Conservation (phyloP, 2,888 invertebrate genomes). For the Thysanoteuthis rhombus region DNA sequence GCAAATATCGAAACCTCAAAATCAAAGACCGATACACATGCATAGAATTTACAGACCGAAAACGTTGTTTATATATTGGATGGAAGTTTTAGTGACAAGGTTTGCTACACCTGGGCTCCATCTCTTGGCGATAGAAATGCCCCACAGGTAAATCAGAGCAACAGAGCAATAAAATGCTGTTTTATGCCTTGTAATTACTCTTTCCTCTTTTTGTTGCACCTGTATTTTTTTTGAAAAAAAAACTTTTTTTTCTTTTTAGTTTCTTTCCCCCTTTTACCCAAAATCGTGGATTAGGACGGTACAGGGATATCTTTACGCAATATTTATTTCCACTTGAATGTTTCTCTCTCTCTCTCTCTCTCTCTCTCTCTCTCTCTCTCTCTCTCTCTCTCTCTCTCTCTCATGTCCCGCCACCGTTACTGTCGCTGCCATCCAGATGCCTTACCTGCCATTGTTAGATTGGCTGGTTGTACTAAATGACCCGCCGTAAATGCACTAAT, state of each 20-base stretch:
- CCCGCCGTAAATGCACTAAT: not conserved
- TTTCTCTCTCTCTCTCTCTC: too few species aligned
- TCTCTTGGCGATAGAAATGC: not conserved
- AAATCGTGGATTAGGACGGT: too few species aligned
- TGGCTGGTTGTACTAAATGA: not conserved
- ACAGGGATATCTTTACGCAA: not conserved
- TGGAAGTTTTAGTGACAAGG: not conserved
- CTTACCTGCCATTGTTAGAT: not conserved
- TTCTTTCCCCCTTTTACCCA: not conserved
- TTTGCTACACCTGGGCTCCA: not conserved
- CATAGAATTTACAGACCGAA: too few species aligned
- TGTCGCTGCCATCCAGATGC: not conserved
- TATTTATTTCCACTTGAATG: not conserved
- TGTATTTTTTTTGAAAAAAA: not conserved
- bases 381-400: not conserved
- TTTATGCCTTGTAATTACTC: constrained; percentile 12
- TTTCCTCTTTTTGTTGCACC: not conserved
- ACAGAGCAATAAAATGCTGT: not conserved
- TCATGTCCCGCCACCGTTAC: not conserved
- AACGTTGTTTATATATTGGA: not conserved
- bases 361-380: too few species aligned
- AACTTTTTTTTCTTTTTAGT: too few species aligned
- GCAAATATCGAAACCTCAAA: too few species aligned
- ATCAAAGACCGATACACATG: too few species aligned
- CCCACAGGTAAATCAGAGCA: not conserved